These are phyloP conservation scores for Cairina moschata DNA, from an alignment of 2,113 vertebrate genomes.

Conservation along the genomic window DNA sequence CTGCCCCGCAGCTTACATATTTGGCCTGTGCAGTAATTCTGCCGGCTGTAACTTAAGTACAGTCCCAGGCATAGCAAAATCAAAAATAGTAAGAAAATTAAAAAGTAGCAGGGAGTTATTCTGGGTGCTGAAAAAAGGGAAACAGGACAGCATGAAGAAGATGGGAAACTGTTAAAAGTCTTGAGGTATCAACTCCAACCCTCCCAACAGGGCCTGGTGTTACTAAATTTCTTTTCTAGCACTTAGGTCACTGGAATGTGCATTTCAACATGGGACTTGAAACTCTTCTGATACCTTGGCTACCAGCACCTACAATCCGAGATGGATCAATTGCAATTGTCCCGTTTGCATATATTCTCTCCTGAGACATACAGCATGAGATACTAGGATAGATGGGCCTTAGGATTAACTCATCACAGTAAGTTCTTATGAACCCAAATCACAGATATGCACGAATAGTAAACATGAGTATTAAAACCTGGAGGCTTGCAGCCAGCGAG, in stretches of 20 bases:
- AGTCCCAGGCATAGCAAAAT: not conserved
- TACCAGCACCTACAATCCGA: not conserved
- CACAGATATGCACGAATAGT: accelerated
- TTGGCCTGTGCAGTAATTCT: not conserved
- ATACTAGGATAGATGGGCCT: accelerated
- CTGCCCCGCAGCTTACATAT: not conserved
- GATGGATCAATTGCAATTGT: not conserved
- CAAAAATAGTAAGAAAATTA: not conserved
- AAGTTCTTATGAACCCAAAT: not conserved
- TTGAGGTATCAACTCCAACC: not conserved
- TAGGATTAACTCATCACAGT: not conserved
- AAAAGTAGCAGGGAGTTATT: not conserved
- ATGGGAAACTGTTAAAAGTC: not conserved
- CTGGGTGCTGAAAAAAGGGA: not conserved
- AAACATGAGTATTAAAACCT: not conserved
- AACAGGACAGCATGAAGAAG: not conserved
- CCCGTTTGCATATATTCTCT: not conserved
- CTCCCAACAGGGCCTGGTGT: not conserved
- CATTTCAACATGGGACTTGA: not conserved
- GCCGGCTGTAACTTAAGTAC: not conserved
- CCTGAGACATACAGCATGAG: not conserved
- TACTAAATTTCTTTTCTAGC: not conserved
- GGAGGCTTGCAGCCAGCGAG: not conserved
- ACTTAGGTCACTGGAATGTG: not conserved
- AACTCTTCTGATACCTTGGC: not conserved